Evolutionary conservation across 2,113 vertebrate genomes (phyloP).

Genomic region (Peromyscus maniculatus): DNA sequence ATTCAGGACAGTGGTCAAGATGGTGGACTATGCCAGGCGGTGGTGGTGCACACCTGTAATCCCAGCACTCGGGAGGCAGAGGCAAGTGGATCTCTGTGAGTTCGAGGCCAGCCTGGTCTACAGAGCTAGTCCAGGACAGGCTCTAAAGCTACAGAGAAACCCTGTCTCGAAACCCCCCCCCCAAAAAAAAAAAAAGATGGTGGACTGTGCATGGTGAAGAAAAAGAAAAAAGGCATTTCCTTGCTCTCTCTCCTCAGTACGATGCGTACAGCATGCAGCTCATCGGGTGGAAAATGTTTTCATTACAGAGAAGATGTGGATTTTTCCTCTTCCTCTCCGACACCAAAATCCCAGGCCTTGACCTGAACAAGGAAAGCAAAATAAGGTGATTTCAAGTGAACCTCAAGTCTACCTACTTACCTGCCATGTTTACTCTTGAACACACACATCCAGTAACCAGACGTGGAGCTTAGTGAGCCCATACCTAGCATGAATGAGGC

Average conservation of each 20-base stretch:
- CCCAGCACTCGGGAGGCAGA: too few species aligned
- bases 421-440: background rate
- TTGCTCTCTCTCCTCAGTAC: background rate
- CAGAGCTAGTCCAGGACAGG: too few species aligned
- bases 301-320: background rate
- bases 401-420: background rate
- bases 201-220: background rate
- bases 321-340: background rate
- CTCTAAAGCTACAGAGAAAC: too few species aligned
- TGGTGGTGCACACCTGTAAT: too few species aligned
- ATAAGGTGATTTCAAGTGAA: background rate
- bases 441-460: background rate
- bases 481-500: background rate
- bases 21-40: background rate
- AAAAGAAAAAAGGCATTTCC: background rate
- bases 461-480: background rate
- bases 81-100: too few species aligned
- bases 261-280: background rate
- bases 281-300: background rate
- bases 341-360: background rate
- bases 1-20: background rate
- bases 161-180: too few species aligned
- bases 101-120: too few species aligned
- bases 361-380: conserved; percentile 15
- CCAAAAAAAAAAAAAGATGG: background rate